Evolutionary conservation across 2,888 invertebrate species (phyloP), one percentile per base, ranked within the genome.

Genomic region (Calliphora vomitoria): DNA sequence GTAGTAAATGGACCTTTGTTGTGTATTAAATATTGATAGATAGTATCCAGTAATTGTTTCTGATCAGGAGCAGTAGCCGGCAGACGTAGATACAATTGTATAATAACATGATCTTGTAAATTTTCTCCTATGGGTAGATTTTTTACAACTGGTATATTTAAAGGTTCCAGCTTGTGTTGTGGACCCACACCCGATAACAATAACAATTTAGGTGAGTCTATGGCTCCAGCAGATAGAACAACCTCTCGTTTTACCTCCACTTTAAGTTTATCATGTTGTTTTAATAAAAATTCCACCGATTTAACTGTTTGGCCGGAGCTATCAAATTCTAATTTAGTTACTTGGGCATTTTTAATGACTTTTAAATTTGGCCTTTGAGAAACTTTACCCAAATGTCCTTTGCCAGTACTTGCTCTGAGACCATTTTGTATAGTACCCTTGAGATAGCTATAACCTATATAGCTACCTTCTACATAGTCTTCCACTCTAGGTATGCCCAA

Each of bases 71-170:
- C 18, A 31, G 76, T 35, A 0, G 90, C 88, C 1, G 95, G 95
- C 89, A 95, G 93, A 31, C 91, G 89, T 15, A 93, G 60, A 31
- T 92, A 90, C 0, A 93, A 6, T 3, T 91, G 91, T 2, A 96
- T 94, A 0, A 95, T 95, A 31, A 96, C 95, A 92, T 98, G 97
- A 91, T 98, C 97, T 92, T 97, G 97, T 1, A 98, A 94, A 91
- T 97, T 97, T 89, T 95, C 94, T 0, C 97, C 97, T 0, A 97
- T 96, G 0, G 90, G 90, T 10, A 93, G 64, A 11, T 92, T 85
- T 1, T 88, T 79, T 0, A 91, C 38, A 5, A 93, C 75, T 0
- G 90, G 87, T 11, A 94, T 89, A 0, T 89, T 53, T 4, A 92
- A 41, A 0, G 90, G 44, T 66, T 89, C 47, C 8, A 93, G 87